Conservation (phyloP, 2,888 invertebrate species). For the Eupithecia abbreviata region DNA sequence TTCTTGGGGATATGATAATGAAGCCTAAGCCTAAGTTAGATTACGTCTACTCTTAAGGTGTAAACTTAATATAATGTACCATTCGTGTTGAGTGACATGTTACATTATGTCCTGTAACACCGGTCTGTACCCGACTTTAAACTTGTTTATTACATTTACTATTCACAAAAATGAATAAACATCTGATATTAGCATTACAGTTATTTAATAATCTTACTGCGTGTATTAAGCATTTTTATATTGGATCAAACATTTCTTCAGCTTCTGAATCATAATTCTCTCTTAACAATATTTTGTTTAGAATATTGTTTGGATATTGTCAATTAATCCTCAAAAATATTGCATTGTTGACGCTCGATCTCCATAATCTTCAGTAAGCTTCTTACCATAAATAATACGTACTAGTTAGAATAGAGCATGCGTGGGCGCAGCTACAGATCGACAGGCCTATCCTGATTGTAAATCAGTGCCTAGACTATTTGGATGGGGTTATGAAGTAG, state of each 20-base stretch:
- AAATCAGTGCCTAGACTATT: slow-evolving; percentile 76
- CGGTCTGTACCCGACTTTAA: too few species aligned
- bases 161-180: too few species aligned
- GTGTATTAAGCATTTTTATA: background rate
- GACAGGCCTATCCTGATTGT: slow-evolving; percentile 80
- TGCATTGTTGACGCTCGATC: slow-evolving; percentile 79
- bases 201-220: background rate
- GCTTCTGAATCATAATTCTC: background rate
- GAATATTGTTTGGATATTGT: slow-evolving; percentile 33
- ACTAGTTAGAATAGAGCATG: slow-evolving; percentile 76
- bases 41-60: too few species aligned
- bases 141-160: too few species aligned
- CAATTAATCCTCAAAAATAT: slow-evolving; percentile 58
- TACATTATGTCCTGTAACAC: too few species aligned
- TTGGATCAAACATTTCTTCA: background rate
- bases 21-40: background rate
- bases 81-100: too few species aligned
- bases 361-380: slow-evolving; percentile 81
- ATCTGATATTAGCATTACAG: background rate
- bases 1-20: background rate
- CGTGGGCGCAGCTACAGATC: slow-evolving; percentile 79
- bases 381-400: slow-evolving; percentile 83
- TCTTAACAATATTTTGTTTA: slow-evolving; percentile 30
- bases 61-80: too few species aligned
- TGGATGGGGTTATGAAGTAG: slow-evolving; percentile 50